A percentile compares a stretch with the other conserved stretches of the same genome.
Conservation (phyloP, 2,888 invertebrate species). For the Rotaria socialis region DNA sequence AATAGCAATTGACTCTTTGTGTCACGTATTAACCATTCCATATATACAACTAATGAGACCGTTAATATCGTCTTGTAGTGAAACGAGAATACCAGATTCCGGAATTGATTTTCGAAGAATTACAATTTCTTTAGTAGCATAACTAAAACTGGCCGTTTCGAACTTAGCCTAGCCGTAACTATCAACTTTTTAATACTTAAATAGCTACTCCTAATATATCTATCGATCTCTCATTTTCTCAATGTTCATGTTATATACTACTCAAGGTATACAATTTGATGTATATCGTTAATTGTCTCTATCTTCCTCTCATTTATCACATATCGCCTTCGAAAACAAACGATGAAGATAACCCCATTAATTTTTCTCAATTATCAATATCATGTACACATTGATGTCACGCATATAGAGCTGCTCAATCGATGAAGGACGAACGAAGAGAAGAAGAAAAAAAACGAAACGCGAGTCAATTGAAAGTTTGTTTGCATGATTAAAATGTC, state of each 20-base stretch:
- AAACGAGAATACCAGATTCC: neutral
- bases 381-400: constrained; percentile 1
- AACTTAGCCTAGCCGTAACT: neutral
- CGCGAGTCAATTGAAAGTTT: constrained; percentile 13
- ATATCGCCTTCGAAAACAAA: neutral
- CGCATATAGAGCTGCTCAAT: neutral
- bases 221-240: neutral
- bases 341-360: constrained; percentile 32
- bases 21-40: neutral
- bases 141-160: no score
- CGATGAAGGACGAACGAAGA: neutral
- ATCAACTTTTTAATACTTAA: neutral
- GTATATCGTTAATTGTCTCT: constrained; percentile 1
- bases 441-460: neutral
- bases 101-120: no score
- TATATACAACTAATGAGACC: neutral
- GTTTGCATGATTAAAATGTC: constrained; percentile 6
- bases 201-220: neutral
- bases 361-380: constrained; percentile 26
- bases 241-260: constrained; percentile 22
- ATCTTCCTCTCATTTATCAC: constrained; percentile 17
- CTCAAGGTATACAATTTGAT: constrained; percentile 23
- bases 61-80: neutral
- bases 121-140: no score
- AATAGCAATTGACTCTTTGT: constrained; percentile 7